Conservation (phyloP, 2,113 vertebrate genomes). For the Ardeotis arabs region DNA sequence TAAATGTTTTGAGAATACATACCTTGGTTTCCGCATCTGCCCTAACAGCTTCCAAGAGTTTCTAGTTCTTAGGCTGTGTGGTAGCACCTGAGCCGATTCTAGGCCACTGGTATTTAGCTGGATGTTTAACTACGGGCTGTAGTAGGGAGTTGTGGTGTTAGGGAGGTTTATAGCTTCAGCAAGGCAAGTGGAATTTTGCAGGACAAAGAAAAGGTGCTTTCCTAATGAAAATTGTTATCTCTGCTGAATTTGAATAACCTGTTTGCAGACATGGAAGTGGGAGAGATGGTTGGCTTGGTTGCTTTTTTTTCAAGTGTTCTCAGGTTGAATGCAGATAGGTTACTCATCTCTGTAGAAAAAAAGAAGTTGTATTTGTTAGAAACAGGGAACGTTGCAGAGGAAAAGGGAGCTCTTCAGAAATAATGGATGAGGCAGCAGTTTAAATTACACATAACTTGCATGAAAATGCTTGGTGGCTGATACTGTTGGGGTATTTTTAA, state of each 20-base stretch:
- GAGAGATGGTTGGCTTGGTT: neutral
- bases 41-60: neutral
- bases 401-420: neutral
- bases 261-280: neutral
- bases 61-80: neutral
- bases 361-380: neutral
- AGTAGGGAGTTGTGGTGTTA: too few species aligned
- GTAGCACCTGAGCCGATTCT: neutral
- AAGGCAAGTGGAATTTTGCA: neutral
- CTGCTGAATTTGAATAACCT: neutral
- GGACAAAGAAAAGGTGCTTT: neutral
- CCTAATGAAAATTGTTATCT: neutral
- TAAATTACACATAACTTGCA: neutral
- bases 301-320: neutral
- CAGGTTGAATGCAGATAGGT: neutral
- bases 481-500: neutral
- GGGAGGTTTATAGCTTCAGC: neutral
- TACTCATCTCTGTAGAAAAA: neutral
- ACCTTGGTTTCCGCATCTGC: neutral
- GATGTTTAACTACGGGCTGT: rapidly evolving
- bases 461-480: neutral
- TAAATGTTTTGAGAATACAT: neutral
- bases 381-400: neutral
- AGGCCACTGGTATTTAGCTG: neutral
- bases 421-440: neutral